A percentile compares a stretch with the other conserved stretches of the same genome.
These are phyloP conservation scores for Tautogolabrus adspersus DNA, from an alignment of 2,113 vertebrate genomes.

Conservation along the genomic window DNA sequence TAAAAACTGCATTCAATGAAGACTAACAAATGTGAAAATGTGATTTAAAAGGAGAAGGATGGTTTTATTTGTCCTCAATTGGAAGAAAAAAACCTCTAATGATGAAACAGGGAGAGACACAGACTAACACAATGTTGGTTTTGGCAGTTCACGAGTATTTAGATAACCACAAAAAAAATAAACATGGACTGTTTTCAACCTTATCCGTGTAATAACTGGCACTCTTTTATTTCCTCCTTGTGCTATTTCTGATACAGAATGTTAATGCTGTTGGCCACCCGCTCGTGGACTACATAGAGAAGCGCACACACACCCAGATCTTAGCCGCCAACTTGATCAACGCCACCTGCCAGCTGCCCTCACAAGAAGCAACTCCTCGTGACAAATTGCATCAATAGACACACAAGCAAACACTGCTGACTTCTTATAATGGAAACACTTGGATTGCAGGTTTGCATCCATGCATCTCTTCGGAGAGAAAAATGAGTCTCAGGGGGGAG, in stretches of 20 bases:
- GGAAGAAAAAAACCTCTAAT: no score
- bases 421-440: conserved; percentile 56
- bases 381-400: conserved; percentile 57
- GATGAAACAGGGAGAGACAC: no score
- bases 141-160: not conserved
- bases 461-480: conserved; percentile 64
- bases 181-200: not conserved
- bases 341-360: conserved; percentile 51
- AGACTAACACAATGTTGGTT: not conserved
- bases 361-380: conserved; percentile 46
- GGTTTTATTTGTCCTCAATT: not conserved
- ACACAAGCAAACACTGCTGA: conserved; percentile 36
- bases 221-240: not conserved
- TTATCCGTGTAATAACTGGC: not conserved
- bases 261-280: conserved; percentile 27
- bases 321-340: conserved; percentile 45
- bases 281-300: conserved; percentile 12
- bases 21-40: no score
- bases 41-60: no score
- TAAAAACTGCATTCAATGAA: no score
- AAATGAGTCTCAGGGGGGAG: conserved; percentile 60
- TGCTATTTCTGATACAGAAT: not conserved
- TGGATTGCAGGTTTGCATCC: conserved; percentile 63
- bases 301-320: conserved; percentile 12
- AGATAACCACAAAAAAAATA: not conserved